Evolutionary conservation across 2,113 vertebrate genomes (phyloP), one percentile per base, ranked within the genome.

Genomic region (Pygoscelis antarcticus): DNA sequence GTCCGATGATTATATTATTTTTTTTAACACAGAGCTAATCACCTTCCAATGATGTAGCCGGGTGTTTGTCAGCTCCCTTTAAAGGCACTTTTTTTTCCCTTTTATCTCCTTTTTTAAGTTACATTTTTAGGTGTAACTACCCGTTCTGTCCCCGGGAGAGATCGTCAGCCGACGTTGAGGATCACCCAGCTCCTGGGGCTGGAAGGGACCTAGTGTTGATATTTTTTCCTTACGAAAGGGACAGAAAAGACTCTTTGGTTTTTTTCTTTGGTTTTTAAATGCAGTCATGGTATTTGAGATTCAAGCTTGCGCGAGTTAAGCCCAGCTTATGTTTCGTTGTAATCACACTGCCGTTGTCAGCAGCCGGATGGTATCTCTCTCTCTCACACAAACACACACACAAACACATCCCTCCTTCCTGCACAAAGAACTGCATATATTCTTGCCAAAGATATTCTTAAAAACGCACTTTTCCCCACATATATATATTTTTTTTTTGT

Each of bases 401-500:
- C 36, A 70, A 26, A 93, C 80, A 95, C 86, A 96, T 84, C 94
- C 92, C 94, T 94, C 84, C 83, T 94, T 95, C 94, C 74, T 95
- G 85, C 96, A 97, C 96, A 96, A 84, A 94, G 81, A 97, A 94
- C 95, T 96, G 95, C 97, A 95, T 98, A 94, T 98, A 97, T 97
- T 98, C 97, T 98, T 98, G 98, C 98, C 98, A 98, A 98, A 98
- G 98, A 98, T 97, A 98, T 92, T 93, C 93, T 97, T 98, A 92
- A 96, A 97, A 96, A 98, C 97, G 98, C 98, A 98, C 98, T 98
- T 98, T 98, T 2, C 91, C 94, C 95, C 91, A 92, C 64, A 90
- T 90, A 96, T 90, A 96, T 91, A 88, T 96, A 88, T 80, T 13
- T 32, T 32, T 60, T 60, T 58, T 6, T 5, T 16, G 42, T 42